These are phyloP conservation scores for Trissolcus japonicus DNA, from an alignment of 2,888 invertebrate genomes.

Conservation along the genomic window DNA sequence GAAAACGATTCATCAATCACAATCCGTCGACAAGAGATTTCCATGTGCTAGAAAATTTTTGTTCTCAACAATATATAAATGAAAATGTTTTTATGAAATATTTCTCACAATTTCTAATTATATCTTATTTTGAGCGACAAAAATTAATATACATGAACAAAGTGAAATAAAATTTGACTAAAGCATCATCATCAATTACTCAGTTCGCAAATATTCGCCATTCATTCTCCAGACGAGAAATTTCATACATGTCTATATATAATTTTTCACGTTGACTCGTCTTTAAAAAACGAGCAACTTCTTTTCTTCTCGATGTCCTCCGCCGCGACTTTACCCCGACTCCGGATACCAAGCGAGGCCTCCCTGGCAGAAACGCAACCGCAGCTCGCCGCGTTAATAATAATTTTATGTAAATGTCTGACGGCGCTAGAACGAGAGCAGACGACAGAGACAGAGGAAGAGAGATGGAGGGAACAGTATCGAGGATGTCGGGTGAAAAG, in stretches of 20 bases:
- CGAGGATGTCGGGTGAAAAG: conserved; percentile 56
- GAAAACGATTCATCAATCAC: conserved; percentile 62
- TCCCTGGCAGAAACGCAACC: conserved; percentile 63
- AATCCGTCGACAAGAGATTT: conserved; percentile 63
- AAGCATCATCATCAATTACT: conserved; percentile 1
- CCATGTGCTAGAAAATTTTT: conserved; percentile 40
- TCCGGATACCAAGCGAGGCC: conserved; percentile 43
- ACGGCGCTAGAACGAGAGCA: conserved; percentile 49
- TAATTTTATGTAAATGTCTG: conserved; percentile 72
- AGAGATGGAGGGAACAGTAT: conserved; percentile 41
- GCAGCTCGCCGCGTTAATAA: conserved; percentile 65
- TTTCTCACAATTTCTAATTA: not conserved
- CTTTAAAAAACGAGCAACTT: conserved; percentile 50
- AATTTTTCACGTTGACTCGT: conserved; percentile 46
- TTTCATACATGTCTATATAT: conserved; percentile 19
- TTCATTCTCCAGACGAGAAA: not conserved
- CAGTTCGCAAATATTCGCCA: not conserved
- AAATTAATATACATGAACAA: not conserved
- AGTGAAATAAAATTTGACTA: not conserved
- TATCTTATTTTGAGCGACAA: not conserved
- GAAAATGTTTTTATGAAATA: no score
- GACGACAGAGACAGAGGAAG: conserved; percentile 6
- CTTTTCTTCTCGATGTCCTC: conserved; percentile 40
- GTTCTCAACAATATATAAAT: conserved; percentile 9
- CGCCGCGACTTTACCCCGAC: conserved; percentile 45